Base-by-base conservation (phyloP, 2,888 invertebrate genomes). In the Uloborus plumipes region DNA sequence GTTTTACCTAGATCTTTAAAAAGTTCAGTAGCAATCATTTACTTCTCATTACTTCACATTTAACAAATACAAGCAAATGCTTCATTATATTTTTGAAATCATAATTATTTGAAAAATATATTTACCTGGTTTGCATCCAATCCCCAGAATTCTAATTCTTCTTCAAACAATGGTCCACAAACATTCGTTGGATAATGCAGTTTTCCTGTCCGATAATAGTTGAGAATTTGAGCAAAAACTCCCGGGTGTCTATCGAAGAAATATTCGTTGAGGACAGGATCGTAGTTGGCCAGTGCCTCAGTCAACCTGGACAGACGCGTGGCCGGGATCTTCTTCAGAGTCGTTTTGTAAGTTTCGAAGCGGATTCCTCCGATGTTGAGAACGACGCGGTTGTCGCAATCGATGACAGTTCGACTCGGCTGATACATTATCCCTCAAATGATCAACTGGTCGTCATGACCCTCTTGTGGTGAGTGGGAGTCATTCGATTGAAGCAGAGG, bases 351-450 rank as follows among this genome's bases (percentile, higher is more conserved):
- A 26, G 94, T 94, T 89, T 93, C 93, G 84, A 91, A 94, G 90
- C 95, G 92, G 89, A 97, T 96, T 85, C 97, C 97, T 86, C 97
- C 96, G 89, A 97, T 96, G 91, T 97, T 97, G 89, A 97, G 91
- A 89, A 96, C 95, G 88, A 97, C 95, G 88, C 96, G 93, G 90
- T 97, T 96, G 91, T 97, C 96, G 86, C 95, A 94, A 92, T 95
- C 95, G 51, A 85, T 75, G 51, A 78, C 66, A 49, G 76, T 67
- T 53, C 85, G 76, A 47, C 74, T 72, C 49, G 74, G 75, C 66
- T 73, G 73, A 67, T 76, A 76, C 76, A 76, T 76, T 64, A 61
- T 69, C 51, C 62, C 50, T 76, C 58, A 76, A 39, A 47, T 69
- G 53, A 53, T 39, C 39, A 39, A 39, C 9, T 39, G 39, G 39